Conservation (phyloP, 2,888 invertebrate genomes). For the Microplitis manilae region DNA sequence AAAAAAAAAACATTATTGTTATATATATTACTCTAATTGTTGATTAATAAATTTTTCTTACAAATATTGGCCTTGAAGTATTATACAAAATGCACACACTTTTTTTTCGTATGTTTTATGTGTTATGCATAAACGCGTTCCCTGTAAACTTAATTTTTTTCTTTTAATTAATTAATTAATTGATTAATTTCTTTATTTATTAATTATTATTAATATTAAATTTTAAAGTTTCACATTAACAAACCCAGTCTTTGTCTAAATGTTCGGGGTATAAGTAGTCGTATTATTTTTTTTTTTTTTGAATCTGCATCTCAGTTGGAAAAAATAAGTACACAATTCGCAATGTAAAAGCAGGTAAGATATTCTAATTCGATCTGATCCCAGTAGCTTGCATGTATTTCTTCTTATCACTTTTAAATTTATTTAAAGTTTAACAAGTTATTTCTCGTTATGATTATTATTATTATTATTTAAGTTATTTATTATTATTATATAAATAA, state of each 20-base stretch:
- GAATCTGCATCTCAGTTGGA: conserved; percentile 11
- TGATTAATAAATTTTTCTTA: conserved; percentile 71
- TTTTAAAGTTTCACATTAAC: conserved; percentile 47
- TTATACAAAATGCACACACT: conserved; percentile 54
- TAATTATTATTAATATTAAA: conserved; percentile 39
- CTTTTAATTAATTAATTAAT: conserved; percentile 34
- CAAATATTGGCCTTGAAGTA: conserved; percentile 67
- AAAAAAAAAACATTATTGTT: conserved; percentile 62
- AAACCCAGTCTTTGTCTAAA: conserved; percentile 43
- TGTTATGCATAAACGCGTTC: conserved; percentile 31
- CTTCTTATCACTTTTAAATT: background rate
- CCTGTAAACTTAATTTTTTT: conserved; percentile 40
- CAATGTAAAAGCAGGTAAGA: conserved; percentile 47
- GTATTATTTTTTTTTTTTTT: conserved; percentile 20
- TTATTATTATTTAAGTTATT: conserved; percentile 28
- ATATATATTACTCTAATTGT: conserved; percentile 59
- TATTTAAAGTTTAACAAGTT: conserved; percentile 12
- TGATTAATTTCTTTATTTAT: conserved; percentile 41
- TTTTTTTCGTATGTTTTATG: conserved; percentile 34
- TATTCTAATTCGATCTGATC: conserved; percentile 43
- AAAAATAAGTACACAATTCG: conserved; percentile 5
- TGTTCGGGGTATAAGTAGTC: background rate
- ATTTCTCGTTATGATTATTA: conserved; percentile 15
- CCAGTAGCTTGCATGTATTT: conserved; percentile 27
- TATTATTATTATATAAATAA: conserved; percentile 13